A percentile compares a stretch with the other conserved stretches of the same genome.
These are phyloP conservation scores for Teleopsis dalmanni DNA, from an alignment of 1,140 invertebrate genomes.

Conservation along the genomic window DNA sequence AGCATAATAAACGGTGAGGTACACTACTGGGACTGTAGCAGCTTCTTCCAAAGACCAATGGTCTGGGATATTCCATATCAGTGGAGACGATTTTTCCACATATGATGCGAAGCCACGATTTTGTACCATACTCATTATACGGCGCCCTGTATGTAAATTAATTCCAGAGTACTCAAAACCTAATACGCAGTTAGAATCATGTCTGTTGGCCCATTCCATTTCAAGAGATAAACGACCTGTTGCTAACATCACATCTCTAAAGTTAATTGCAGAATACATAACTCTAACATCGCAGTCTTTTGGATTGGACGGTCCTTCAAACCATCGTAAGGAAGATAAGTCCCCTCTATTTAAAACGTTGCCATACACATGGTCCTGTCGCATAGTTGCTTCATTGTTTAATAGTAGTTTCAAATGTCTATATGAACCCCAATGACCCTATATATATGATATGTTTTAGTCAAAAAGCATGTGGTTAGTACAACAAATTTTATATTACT, in stretches of 20 bases:
- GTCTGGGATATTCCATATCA: constrained; percentile 73
- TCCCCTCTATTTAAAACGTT: constrained; percentile 76
- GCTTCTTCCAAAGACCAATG: constrained; percentile 80
- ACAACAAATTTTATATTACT: neutral
- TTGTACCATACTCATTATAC: constrained; percentile 62
- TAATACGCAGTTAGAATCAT: constrained; percentile 57
- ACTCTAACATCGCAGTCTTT: constrained; percentile 47
- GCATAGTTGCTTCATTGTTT: constrained; percentile 30
- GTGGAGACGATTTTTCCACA: constrained; percentile 48
- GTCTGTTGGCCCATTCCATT: constrained; percentile 48
- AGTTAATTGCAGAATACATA: constrained; percentile 64
- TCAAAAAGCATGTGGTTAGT: neutral
- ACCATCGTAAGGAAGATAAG: constrained; percentile 76
- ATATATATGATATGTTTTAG: neutral
- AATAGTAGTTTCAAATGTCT: constrained; percentile 56
- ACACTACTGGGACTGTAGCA: constrained; percentile 79
- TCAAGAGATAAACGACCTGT: constrained; percentile 64
- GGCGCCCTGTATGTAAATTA: constrained; percentile 49
- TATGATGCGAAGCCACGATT: constrained; percentile 55
- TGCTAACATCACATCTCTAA: constrained; percentile 71
- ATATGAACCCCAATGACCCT: constrained; percentile 73
- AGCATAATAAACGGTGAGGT: constrained; percentile 77
- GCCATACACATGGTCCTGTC: constrained; percentile 60
- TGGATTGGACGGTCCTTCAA: constrained; percentile 52
- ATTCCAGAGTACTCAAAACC: constrained; percentile 70